Evolutionary conservation across 1,140 invertebrate species (phyloP), one percentile per base, ranked within the genome.

Genomic region (Drosophila simulans): DNA sequence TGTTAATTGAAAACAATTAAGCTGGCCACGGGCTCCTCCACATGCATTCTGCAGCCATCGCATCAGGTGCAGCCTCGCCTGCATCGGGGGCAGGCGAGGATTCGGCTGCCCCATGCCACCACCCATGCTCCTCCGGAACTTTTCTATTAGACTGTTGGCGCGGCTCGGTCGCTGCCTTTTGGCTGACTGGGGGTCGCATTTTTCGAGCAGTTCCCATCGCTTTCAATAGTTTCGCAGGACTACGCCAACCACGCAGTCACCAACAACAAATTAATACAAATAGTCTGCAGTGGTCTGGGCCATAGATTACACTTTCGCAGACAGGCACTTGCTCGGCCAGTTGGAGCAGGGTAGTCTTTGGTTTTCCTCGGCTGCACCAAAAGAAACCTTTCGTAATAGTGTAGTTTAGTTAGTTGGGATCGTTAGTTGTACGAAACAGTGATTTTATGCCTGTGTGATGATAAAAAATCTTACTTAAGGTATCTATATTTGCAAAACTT

Each of bases 221-320:
- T 80, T 80, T 76, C 59, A 80, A 80, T 65, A 65, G 65, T 51
- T 25, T 46, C 13, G 12, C 22, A 25, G 37, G 42, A 17, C 12
- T 40, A 7, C 12, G 10, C 35, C 5, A 15, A 27, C 22, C 46
- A 42, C 49, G 42, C 46, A 51, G 63, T 49, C 64, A 43, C 35
- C 58, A 77, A 77, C 55, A 83, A 83, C 60, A 88, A 86, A 88
- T 88, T 82, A 86, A 86, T 86, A 88, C 82, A 86, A 86, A 86
- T 88, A 86, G 83, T 77, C 83, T 85, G 81, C 77, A 73, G 55
- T 77, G 72, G 81, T 85, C 74, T 79, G 54, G 65, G 63, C 80
- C 79, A 82, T 88, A 88, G 83, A 88, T 88, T 89, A 88, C 77
- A 88, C 83, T 88, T 83, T 88, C 64, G 57, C 73, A 65, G 82